Base-by-base conservation (phyloP, 1,140 invertebrate genomes). In the Aphidius gifuensis region DNA sequence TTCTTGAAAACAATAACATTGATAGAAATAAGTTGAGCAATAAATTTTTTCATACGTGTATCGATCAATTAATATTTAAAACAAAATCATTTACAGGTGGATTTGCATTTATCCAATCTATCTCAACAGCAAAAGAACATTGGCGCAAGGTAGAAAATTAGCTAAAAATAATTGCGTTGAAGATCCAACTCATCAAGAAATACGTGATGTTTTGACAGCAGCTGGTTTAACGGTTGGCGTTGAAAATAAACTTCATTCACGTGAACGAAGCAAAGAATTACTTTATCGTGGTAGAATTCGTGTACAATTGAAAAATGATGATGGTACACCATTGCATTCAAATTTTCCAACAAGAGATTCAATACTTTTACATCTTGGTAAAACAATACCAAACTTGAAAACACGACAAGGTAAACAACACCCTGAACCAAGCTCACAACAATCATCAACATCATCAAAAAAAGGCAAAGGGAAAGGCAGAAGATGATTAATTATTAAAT, bases 81-180 rank as follows among this genome's bases (percentile, higher is more conserved):
- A 16, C 16, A 16, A 0, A 16, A 16, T 16, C 16, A 16, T 16
- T 81, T 81, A 11, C 73, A 95, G 96, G 71, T 99, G 96, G 96
- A 87, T 98, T 60, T 96, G 93, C 71, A 91, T 99, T 60, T 99
- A 99, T 82, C 97, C 97, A 47, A 89, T 93, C 1, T 99, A 99
- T 70, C 84, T 99, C 23, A 98, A 99, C 73, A 95, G 88, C 66
- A 97, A 94, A 72, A 97, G 94, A 79, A 94, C 93, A 0, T 73
- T 91, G 40, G 90, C 90, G 3, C 87, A 96, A 76, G 97, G 97
- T 7, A 84, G 97, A 38, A 87, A 89, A 67, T 80, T 99, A 32
- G 79, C 89, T 6, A 94, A 95, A 79, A 84, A 88, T 4, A 89
- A 90, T 76, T 94, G 92, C 74, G 90, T 98, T 4, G 93, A 97